Evolutionary conservation across 2,888 invertebrate genomes (phyloP).

Genomic region (Aromia moschata): DNA sequence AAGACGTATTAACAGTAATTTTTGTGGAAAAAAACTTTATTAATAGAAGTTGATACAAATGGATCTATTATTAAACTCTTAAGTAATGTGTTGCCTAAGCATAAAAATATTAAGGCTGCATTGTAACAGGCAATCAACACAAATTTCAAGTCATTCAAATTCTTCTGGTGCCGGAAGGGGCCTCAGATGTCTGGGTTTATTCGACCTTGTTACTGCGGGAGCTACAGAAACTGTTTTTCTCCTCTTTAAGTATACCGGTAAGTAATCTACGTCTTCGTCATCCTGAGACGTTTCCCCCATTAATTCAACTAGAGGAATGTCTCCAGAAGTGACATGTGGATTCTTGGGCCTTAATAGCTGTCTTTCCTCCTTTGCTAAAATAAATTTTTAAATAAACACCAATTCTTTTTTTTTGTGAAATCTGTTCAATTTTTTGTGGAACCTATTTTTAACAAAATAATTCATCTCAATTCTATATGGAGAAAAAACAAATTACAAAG

Average conservation of each 20-base stretch:
- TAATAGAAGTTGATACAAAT: neutral
- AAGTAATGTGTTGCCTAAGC: neutral
- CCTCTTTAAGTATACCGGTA: conserved; percentile 43
- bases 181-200: conserved; percentile 37
- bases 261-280: conserved; percentile 40
- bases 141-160: neutral
- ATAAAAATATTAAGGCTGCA: neutral
- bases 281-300: conserved; percentile 8
- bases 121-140: neutral
- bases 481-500: neutral
- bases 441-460: neutral
- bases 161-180: neutral
- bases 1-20: too few species aligned
- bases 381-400: too few species aligned
- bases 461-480: neutral
- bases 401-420: too few species aligned
- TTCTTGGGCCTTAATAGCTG: conserved; percentile 34
- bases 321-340: conserved; percentile 2
- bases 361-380: conserved; percentile 44
- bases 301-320: conserved; percentile 38
- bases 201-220: conserved; percentile 39
- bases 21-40: neutral
- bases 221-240: conserved; percentile 34
- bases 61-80: neutral
- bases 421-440: neutral